A percentile compares a stretch with the other conserved stretches of the same genome.
Conservation (phyloP, 2,113 vertebrate species). For the Daboia siamensis region DNA sequence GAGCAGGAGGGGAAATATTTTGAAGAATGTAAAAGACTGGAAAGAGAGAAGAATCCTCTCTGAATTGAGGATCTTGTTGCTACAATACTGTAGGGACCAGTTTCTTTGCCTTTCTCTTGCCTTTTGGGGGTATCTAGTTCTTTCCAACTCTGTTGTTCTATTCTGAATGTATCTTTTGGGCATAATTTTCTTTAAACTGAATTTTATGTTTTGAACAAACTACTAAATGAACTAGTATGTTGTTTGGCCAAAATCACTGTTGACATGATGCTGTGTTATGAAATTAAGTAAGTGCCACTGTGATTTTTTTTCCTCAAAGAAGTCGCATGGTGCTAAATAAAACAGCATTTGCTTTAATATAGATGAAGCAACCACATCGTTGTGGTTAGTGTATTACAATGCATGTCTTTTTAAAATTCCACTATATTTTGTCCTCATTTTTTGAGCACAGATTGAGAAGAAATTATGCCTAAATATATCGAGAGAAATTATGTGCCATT, state of each 20-base stretch:
- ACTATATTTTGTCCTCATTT: slow-evolving; percentile 31
- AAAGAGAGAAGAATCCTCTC: not conserved
- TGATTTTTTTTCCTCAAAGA: slow-evolving; percentile 15
- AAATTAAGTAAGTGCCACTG: slow-evolving; percentile 25
- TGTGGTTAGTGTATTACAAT: slow-evolving; percentile 13
- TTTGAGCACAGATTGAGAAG: slow-evolving; percentile 43
- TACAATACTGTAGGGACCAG: slow-evolving; percentile 34
- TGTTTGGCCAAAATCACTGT: slow-evolving; percentile 1
- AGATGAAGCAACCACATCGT: slow-evolving; percentile 26
- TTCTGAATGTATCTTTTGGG: not conserved
- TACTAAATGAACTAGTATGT: slow-evolving; percentile 25
- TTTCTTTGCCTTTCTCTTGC: slow-evolving; percentile 14
- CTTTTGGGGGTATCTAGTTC: not conserved
- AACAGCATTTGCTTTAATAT: slow-evolving; percentile 3
- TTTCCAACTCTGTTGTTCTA: not conserved
- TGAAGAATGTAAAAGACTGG: not conserved
- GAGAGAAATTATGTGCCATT: slow-evolving; percentile 48
- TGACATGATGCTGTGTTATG: not conserved
- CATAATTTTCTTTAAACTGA: slow-evolving; percentile 39
- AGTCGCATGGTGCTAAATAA: not conserved
- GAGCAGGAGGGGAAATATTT: not conserved
- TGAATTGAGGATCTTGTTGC: not conserved
- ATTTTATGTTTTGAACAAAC: not conserved
- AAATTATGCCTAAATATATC: slow-evolving; percentile 45
- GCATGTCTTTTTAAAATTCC: not conserved